A percentile compares a stretch with the other conserved stretches of the same genome.
Conservation (phyloP, 2,888 invertebrate genomes). For the Mamestra brassicae region DNA sequence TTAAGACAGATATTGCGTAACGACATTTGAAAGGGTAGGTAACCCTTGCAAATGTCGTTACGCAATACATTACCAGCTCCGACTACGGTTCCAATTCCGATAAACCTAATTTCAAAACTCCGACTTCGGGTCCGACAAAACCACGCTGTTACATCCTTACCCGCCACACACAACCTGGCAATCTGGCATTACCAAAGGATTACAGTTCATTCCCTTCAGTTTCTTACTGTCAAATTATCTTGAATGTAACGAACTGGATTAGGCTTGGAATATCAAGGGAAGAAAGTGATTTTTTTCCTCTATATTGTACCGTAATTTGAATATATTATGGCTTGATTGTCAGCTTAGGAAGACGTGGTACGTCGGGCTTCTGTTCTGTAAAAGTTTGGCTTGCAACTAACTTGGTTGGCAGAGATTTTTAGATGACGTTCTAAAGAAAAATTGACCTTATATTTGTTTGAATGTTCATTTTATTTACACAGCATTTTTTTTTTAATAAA, state of each 20-base stretch:
- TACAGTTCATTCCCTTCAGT: constrained; percentile 70
- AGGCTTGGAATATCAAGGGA: constrained; percentile 68
- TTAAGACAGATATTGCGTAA: too few relatives aligned
- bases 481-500: too few relatives aligned
- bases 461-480: too few relatives aligned
- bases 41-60: too few relatives aligned
- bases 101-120: too few relatives aligned
- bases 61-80: too few relatives aligned
- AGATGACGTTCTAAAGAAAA: neutral
- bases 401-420: constrained; percentile 21
- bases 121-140: too few relatives aligned
- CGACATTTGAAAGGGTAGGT: too few relatives aligned
- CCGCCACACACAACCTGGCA: constrained; percentile 53
- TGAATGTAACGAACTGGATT: constrained; percentile 77
- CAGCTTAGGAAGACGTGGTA: constrained; percentile 62
- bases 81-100: too few relatives aligned
- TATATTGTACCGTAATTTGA: constrained; percentile 76
- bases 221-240: constrained; percentile 75
- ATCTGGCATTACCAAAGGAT: constrained; percentile 68
- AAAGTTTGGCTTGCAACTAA: constrained; percentile 41
- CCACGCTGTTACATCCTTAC: neutral
- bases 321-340: constrained; percentile 79
- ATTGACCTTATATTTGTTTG: too few relatives aligned
- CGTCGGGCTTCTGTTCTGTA: constrained; percentile 53
- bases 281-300: constrained; percentile 73